Conservation (phyloP, 2,113 vertebrate species). For the Struthio camelus region DNA sequence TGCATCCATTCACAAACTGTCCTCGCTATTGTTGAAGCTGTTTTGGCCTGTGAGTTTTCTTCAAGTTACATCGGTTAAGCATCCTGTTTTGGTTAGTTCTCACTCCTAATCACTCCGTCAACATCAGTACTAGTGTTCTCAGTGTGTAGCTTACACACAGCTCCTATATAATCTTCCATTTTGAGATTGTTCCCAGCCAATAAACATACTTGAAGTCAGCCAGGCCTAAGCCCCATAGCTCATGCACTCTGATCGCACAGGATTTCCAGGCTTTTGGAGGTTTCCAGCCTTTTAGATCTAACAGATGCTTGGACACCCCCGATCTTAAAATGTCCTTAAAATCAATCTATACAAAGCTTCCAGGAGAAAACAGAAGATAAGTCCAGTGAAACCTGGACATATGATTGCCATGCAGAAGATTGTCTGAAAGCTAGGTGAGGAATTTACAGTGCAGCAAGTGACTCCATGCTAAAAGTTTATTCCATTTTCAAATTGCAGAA, state of each 20-base stretch:
- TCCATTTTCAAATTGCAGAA: background rate
- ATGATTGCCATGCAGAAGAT: background rate
- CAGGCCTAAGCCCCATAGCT: background rate
- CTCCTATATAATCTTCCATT: background rate
- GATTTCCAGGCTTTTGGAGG: background rate
- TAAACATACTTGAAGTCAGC: background rate
- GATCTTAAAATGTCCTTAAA: background rate
- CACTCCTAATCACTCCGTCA: conserved; percentile 26
- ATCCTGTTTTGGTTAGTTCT: conserved; percentile 44
- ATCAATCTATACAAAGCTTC: background rate
- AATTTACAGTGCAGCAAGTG: background rate
- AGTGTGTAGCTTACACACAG: background rate
- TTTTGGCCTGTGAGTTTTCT: conserved; percentile 1
- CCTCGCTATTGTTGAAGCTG: background rate
- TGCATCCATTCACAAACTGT: background rate
- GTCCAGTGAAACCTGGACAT: background rate
- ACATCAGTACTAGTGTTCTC: conserved; percentile 21
- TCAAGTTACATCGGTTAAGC: conserved; percentile 16
- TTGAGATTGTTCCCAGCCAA: background rate
- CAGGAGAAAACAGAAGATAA: background rate
- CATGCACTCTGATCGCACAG: background rate
- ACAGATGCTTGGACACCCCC: background rate
- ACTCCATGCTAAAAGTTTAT: background rate
- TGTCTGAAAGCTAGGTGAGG: background rate
- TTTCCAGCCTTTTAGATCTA: background rate